phyloP scores from a whole-genome alignment of 2,797 vertebrate genomes.

The Petrocephalus sullivani region DNA sequence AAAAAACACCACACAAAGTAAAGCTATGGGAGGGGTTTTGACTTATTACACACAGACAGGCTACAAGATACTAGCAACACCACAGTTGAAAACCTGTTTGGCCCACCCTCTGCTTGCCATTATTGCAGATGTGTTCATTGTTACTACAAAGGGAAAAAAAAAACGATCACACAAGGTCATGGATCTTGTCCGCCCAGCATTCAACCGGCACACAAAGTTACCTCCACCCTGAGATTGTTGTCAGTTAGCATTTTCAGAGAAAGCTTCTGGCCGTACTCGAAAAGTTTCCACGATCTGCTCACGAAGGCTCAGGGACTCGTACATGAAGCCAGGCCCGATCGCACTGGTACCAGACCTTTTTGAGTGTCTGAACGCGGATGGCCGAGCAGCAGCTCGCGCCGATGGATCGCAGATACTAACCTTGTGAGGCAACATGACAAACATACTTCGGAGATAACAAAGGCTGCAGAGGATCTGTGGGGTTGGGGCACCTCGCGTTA shows the following conservation, averaged over 20 bases:
- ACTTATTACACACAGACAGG: background rate
- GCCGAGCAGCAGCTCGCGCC: background rate
- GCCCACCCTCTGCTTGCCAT: background rate
- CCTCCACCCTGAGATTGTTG: background rate
- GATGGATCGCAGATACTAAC: background rate
- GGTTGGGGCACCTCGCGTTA: background rate
- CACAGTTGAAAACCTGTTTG: background rate
- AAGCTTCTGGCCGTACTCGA: too few relatives aligned
- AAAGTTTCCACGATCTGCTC: background rate
- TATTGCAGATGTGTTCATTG: background rate
- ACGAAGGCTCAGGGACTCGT: background rate
- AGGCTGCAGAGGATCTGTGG: background rate
- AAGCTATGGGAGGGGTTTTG: background rate
- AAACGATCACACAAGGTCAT: background rate
- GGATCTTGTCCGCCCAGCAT: background rate
- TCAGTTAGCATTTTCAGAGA: background rate
- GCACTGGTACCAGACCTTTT: background rate
- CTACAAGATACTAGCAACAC: background rate
- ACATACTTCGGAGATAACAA: background rate
- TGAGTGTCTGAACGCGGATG: background rate
- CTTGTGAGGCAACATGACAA: background rate
- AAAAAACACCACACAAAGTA: background rate
- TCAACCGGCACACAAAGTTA: background rate
- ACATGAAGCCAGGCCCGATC: background rate
- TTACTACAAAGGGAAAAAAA: background rate